Conservation (phyloP, 2,797 vertebrate species). For the Sus cebifrons region DNA sequence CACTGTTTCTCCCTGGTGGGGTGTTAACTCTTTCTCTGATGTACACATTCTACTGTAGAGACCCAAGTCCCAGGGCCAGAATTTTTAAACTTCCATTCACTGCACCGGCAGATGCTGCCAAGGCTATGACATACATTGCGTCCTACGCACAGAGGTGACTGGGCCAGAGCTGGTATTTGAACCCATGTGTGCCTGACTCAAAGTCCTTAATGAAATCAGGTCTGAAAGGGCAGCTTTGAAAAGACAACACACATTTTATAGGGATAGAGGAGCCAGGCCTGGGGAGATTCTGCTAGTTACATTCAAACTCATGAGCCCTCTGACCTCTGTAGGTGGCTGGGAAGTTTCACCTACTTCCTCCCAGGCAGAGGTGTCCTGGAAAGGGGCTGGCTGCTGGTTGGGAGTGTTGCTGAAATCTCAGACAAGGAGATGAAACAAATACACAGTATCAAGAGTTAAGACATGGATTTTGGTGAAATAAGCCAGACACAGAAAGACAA, state of each 20-base stretch:
- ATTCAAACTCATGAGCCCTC: background rate
- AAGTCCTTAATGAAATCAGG: background rate
- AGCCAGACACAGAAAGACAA: conserved; percentile 15
- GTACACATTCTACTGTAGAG: background rate
- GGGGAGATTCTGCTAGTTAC: background rate
- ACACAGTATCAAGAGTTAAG: background rate
- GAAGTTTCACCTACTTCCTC: background rate
- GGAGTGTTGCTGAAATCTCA: background rate
- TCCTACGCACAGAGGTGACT: background rate
- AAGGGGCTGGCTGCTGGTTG: background rate
- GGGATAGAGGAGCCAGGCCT: background rate
- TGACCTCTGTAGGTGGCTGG: background rate
- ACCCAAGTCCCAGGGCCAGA: background rate
- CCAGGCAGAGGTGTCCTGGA: background rate
- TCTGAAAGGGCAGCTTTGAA: background rate
- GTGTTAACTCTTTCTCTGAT: background rate
- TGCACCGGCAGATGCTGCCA: background rate
- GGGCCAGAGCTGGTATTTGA: background rate
- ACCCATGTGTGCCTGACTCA: background rate
- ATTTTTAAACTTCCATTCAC: background rate
- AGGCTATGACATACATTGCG: background rate
- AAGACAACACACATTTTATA: background rate
- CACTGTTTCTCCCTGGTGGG: background rate
- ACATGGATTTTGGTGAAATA: background rate
- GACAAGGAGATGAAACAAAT: background rate